Evolutionary conservation across 2,113 vertebrate species (phyloP).

Genomic region (Odontophorus gujanensis): DNA sequence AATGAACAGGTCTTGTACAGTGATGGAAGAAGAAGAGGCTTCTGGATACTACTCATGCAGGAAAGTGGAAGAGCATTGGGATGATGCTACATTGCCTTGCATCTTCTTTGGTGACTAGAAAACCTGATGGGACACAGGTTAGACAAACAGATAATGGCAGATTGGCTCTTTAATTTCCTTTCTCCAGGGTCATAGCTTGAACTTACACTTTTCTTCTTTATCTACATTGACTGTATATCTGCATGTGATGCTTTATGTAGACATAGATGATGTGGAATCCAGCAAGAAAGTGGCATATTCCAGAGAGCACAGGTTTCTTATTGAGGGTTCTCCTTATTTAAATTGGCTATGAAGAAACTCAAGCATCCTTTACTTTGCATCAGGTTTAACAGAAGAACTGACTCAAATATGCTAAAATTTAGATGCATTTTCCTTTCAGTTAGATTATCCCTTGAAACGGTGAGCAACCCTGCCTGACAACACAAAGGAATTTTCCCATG

Average conservation of each 20-base stretch:
- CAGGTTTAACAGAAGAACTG: background rate
- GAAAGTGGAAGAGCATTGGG: background rate
- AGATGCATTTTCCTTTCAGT: conserved; percentile 66
- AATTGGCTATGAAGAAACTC: background rate
- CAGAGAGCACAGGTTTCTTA: background rate
- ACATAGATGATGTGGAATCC: background rate
- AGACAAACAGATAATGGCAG: background rate
- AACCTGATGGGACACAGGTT: background rate
- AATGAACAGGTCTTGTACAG: background rate
- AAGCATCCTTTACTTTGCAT: conserved; percentile 17
- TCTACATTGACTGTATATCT: fast-evolving
- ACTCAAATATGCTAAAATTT: conserved; percentile 49
- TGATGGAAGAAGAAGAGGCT: background rate
- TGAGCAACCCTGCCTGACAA: conserved; percentile 82
- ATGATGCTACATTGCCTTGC: background rate
- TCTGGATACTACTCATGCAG: background rate
- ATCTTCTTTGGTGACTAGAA: background rate
- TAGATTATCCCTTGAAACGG: conserved; percentile 79
- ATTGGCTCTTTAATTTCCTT: background rate
- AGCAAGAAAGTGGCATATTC: fast-evolving
- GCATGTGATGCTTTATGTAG: background rate
- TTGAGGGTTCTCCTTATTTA: background rate
- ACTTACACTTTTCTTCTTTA: background rate
- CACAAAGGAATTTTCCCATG: conserved; percentile 86
- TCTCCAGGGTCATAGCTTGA: background rate